Evolutionary conservation across 2,797 vertebrate genomes (phyloP), one percentile per base, ranked within the genome.

Genomic region (Rousettus madagascariensis): DNA sequence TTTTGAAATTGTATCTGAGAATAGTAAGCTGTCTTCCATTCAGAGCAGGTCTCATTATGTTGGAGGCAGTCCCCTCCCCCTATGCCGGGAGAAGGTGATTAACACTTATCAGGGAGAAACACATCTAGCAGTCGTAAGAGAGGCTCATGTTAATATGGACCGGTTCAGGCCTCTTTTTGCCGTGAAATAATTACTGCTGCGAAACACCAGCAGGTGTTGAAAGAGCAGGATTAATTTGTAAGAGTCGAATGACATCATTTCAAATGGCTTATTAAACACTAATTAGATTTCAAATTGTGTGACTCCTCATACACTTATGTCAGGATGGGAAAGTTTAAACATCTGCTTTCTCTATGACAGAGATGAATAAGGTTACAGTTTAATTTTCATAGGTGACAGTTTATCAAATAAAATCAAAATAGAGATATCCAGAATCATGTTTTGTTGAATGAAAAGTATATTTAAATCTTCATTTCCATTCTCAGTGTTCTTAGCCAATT

Each of bases 211-310:
- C 97, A 94, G 97, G 96, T 97, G 97, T 97, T 98, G 97, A 97
- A 95, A 98, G 95, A 98, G 96, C 95, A 95, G 95, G 97, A 97
- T 97, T 97, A 97, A 98, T 98, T 97, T 98, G 80, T 96, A 96
- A 96, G 94, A 95, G 93, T 92, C 97, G 96, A 97, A 96, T 98
- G 95, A 97, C 97, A 98, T 95, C 94, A 97, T 97, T 98, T 97
- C 96, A 95, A 97, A 97, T 95, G 93, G 61, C 69, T 98, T 98
- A 98, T 98, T 98, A 98, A 98, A 94, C 86, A 95, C 93, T 98
- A 98, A 98, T 98, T 98, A 97, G 92, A 98, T 98, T 98, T 98
- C 88, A 96, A 98, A 96, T 0, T 20, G 28, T 97, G 95, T 97
- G 97, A 97, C 85, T 98, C 68, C 97, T 91, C 97, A 96, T 87